Conservation (phyloP, 2,888 invertebrate genomes). For the Myopa tessellatipennis region DNA sequence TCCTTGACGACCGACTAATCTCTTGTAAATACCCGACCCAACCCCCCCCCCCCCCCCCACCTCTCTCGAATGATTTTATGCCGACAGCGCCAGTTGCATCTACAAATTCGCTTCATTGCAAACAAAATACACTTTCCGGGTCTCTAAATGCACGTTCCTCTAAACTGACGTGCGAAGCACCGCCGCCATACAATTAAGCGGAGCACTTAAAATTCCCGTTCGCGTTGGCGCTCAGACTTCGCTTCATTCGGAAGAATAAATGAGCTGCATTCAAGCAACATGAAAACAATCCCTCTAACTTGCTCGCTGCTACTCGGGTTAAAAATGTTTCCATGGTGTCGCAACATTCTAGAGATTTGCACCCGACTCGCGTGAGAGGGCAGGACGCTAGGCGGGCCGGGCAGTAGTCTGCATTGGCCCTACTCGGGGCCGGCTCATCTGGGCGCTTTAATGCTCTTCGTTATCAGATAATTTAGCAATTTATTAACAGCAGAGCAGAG, state of each 20-base stretch:
- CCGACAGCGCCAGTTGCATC: no score
- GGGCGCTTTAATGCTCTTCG: conserved; percentile 7
- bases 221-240: background rate
- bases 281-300: background rate
- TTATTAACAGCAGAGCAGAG: conserved; percentile 19
- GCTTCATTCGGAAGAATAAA: background rate
- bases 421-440: background rate
- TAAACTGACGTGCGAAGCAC: background rate
- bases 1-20: no score
- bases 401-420: background rate
- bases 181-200: background rate
- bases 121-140: background rate
- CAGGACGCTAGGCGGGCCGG: background rate
- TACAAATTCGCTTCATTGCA: background rate
- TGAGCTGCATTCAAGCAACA: background rate
- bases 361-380: background rate
- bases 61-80: no score
- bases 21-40: no score
- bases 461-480: conserved; percentile 37
- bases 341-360: background rate
- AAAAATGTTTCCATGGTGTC: background rate
- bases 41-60: no score
- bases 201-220: conserved; percentile 7
- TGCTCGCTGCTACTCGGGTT: background rate
- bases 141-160: background rate